These are phyloP conservation scores for Clupea harengus DNA, from an alignment of 2,113 vertebrate species.

Conservation along the genomic window DNA sequence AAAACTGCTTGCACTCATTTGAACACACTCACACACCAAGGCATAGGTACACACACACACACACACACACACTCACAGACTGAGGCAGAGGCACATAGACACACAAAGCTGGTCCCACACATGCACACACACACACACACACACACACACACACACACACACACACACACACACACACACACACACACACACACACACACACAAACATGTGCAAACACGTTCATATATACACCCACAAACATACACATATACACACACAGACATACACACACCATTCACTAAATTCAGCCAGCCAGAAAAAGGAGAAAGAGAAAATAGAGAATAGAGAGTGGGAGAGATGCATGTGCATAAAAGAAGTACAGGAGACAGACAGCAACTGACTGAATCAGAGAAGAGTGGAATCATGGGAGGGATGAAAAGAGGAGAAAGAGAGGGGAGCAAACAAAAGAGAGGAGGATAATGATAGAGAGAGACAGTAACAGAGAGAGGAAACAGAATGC, in stretches of 20 bases:
- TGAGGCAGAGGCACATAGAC: not conserved
- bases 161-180: not conserved
- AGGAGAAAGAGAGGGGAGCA: too few species aligned
- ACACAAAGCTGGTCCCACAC: not conserved
- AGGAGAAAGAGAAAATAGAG: too few species aligned
- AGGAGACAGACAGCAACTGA: not conserved
- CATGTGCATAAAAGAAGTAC: not conserved
- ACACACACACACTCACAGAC: not conserved
- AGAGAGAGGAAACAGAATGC: not conserved
- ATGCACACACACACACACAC: not conserved
- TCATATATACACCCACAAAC: not conserved
- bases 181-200: not conserved
- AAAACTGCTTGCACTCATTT: too few species aligned
- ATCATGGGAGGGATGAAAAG: too few species aligned
- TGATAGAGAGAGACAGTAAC: too few species aligned
- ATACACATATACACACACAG: not conserved
- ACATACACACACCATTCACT: not conserved
- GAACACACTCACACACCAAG: not conserved
- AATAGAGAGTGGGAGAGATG: not conserved
- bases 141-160: not conserved
- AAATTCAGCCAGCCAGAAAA: too few species aligned
- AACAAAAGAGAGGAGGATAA: too few species aligned
- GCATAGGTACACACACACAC: not conserved
- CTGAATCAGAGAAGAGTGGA: too few species aligned
- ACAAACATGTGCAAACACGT: not conserved